Conservation (phyloP, 2,888 invertebrate genomes). For the Mimachlamys varia region DNA sequence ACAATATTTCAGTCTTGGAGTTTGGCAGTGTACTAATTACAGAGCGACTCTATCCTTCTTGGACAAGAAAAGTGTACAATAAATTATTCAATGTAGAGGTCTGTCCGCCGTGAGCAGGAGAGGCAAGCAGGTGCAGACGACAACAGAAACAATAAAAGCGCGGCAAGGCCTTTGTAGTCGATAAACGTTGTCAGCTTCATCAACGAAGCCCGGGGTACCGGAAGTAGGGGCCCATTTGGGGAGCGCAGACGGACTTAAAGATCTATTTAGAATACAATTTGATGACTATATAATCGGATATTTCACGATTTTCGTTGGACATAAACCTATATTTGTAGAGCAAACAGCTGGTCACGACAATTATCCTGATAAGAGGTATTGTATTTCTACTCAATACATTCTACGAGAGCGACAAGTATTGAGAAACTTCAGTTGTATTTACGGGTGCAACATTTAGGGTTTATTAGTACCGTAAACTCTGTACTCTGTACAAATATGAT, state of each 20-base stretch:
- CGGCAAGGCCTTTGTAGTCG: slow-evolving; percentile 47
- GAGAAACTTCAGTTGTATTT: too few species aligned
- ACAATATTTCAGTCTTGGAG: slow-evolving; percentile 47
- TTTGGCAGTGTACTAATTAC: slow-evolving; percentile 51
- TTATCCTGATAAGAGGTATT: background rate
- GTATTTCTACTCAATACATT: too few species aligned
- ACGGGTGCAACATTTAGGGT: too few species aligned
- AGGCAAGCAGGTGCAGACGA: slow-evolving; percentile 45
- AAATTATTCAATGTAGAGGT: slow-evolving; percentile 51
- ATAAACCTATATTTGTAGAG: background rate
- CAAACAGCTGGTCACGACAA: background rate
- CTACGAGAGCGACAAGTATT: too few species aligned
- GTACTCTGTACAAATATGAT: too few species aligned
- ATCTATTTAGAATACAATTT: slow-evolving; percentile 32
- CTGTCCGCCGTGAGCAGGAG: slow-evolving; percentile 38
- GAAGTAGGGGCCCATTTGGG: slow-evolving; percentile 46
- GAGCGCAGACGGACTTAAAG: slow-evolving; percentile 40
- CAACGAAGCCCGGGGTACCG: slow-evolving; percentile 45
- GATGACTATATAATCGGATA: slow-evolving; percentile 9
- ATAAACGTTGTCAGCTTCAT: slow-evolving; percentile 48
- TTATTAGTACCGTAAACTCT: too few species aligned
- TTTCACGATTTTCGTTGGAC: background rate
- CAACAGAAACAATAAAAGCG: slow-evolving; percentile 38
- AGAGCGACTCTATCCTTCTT: slow-evolving; percentile 42
- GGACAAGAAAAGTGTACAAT: slow-evolving; percentile 48